phyloP scores from a whole-genome alignment of 1,140 invertebrate genomes.

The Lordiphosa collinella region DNA sequence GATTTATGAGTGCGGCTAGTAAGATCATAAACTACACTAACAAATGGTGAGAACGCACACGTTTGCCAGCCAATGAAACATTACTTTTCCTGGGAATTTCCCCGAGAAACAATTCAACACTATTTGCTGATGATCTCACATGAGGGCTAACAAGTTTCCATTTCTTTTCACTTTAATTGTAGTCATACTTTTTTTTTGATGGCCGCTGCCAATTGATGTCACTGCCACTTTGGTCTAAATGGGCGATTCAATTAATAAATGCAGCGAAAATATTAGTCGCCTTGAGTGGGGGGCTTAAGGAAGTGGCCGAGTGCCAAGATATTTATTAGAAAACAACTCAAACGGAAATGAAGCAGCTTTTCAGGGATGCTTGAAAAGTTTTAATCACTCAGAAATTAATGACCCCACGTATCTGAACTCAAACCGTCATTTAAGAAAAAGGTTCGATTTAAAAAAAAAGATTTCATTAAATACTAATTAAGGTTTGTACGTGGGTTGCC shows the following conservation, averaged over 20 bases:
- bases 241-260: slow-evolving; percentile 25
- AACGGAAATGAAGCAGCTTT: slow-evolving; percentile 17
- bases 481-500: too few species aligned
- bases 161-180: too few species aligned
- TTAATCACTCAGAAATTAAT: neutral
- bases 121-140: too few species aligned
- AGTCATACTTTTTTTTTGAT: too few species aligned
- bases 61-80: too few species aligned
- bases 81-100: too few species aligned
- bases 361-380: neutral
- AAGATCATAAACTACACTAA: neutral
- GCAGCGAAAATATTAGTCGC: slow-evolving; percentile 13
- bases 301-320: too few species aligned
- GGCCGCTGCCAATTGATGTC: slow-evolving; percentile 28
- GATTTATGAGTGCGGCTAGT: slow-evolving; percentile 6
- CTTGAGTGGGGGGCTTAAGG: too few species aligned
- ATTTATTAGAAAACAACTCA: too few species aligned
- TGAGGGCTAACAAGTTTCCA: too few species aligned
- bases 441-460: neutral
- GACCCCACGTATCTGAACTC: neutral
- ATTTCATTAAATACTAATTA: neutral
- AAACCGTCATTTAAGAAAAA: too few species aligned
- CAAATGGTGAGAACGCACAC: neutral
- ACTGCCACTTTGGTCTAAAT: slow-evolving; percentile 34
- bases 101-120: too few species aligned